Evolutionary conservation across 53 echinoderm and acorn worm genomes (phyloP), one percentile per base, ranked within the genome.

Genomic region (Patiria pectinifera): DNA sequence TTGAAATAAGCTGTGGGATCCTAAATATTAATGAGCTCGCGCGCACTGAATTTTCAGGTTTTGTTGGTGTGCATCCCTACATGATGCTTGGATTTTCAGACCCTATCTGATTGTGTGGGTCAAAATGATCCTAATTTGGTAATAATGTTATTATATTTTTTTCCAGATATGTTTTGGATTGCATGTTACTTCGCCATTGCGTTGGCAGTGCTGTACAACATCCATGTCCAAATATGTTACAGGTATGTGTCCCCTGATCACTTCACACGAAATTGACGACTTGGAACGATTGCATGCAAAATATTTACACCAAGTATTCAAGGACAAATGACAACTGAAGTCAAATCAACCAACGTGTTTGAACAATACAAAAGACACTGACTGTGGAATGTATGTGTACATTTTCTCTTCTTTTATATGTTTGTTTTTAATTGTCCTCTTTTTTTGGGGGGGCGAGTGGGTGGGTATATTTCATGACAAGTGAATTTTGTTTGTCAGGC

Each of bases 121-220:
- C 69, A 69, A 15, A 21, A 69, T 69, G 53, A 35, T 35, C 35
- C 35, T 35, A 35, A 35, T 35, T 35, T 53, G 53, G 8, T 53
- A 35, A 35, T 53, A 53, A 53, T 53, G 53, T 53, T 53, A 53
- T 53, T 53, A 6, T 53, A 6, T 53, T 47, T 49, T 48, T 87
- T 76, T 24, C 10, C 59, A 87, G 87, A 76, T 48, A 87, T 58
- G 23, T 87, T 87, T 87, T 87, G 87, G 87, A 49, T 59, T 8
- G 76, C 87, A 15, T 76, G 87, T 76, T 87, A 87, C 62, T 12
- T 87, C 18, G 75, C 87, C 53, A 58, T 87, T 4, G 87, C 25
- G 4, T 45, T 87, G 7, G 76, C 76, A 19, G 87, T 87, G 23
- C 70, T 63, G 11, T 87, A 76, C 59, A 58, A 76, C 53, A 23